Evolutionary conservation across 64 coral and sea anemone species (phyloP).

Genomic region (Montipora capricornis): DNA sequence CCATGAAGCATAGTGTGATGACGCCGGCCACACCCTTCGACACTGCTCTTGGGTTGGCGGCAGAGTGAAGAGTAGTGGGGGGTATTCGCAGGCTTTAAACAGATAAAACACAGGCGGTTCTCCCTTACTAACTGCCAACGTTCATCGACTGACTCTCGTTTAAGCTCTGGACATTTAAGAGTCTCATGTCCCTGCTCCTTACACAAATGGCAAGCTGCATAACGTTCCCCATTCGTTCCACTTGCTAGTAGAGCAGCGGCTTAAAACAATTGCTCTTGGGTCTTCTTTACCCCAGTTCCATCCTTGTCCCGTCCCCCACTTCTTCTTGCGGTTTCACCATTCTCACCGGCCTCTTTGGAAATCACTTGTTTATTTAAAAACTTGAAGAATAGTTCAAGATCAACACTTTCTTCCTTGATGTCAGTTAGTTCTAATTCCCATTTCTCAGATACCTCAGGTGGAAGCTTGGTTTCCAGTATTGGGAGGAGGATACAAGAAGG

Average conservation of each 20-base stretch:
- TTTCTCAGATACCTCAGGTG: too few relatives aligned
- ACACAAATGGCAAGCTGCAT: too few relatives aligned
- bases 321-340: neutral
- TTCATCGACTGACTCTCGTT: conserved; percentile 19
- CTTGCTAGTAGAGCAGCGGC: too few relatives aligned
- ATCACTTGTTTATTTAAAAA: too few relatives aligned
- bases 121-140: neutral
- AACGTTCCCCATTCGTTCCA: too few relatives aligned
- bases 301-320: neutral
- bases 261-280: neutral
- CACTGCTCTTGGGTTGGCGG: conserved; percentile 34
- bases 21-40: conserved; percentile 36
- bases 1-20: conserved; percentile 45
- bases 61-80: conserved; percentile 44
- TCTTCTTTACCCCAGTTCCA: too few relatives aligned
- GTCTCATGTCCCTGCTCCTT: neutral
- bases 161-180: neutral
- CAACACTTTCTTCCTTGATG: too few relatives aligned
- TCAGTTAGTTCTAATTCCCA: too few relatives aligned
- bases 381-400: too few relatives aligned
- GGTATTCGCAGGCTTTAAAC: conserved; percentile 39
- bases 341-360: neutral
- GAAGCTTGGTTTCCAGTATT: too few relatives aligned
- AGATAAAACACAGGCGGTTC: conserved; percentile 27
- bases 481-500: too few relatives aligned